Base-by-base conservation (phyloP, 2,888 invertebrate species). In the Tachina fera region DNA sequence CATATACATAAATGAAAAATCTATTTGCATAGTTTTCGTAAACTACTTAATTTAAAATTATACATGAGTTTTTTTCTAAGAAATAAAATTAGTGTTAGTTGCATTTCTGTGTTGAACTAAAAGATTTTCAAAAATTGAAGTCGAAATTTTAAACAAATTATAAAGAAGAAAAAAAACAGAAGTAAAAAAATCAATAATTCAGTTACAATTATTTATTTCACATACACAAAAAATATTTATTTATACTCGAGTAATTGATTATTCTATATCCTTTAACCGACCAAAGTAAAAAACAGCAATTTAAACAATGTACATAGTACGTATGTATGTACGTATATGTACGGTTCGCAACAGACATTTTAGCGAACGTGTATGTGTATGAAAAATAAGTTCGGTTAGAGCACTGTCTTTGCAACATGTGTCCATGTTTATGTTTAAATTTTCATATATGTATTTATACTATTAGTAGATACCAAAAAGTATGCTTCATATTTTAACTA, bases 171-270 rank as follows among this genome's bases (percentile, higher is more conserved):
- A 53, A n/a, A 53, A 11, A 31, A 31, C 6, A 60, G 19, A 47
- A 3, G 53, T n/a, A n/a, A 58, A 71, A 74, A 67, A 81, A 81
- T 81, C 81, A 81, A 81, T 81, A 81, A 43, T 60, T 51, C 14
- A 51, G 43, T 75, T 74, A 53, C 70, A 53, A 75, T 81, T 3
- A 41, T 70, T 81, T 3, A 41, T 70, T 74, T 68, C 16, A 53
- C 22, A 43, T 74, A 41, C 16, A 9, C 31, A 31, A 31, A 31
- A 31, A 31, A 31, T 31, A 31, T 31, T 31, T 6, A 31, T 31
- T 6, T 31, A 6, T 31, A 31, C 31, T 14, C 9, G 9, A 22
- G 0, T 31, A 9, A 16, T 53, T 22, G 2, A 5, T 31, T 31
- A 31, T 31, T 31, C 31, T 49, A n/a, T 43, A 51, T 49, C 51